Evolutionary conservation across 2,797 vertebrate genomes (phyloP).

Genomic region (Streptopelia turtur): DNA sequence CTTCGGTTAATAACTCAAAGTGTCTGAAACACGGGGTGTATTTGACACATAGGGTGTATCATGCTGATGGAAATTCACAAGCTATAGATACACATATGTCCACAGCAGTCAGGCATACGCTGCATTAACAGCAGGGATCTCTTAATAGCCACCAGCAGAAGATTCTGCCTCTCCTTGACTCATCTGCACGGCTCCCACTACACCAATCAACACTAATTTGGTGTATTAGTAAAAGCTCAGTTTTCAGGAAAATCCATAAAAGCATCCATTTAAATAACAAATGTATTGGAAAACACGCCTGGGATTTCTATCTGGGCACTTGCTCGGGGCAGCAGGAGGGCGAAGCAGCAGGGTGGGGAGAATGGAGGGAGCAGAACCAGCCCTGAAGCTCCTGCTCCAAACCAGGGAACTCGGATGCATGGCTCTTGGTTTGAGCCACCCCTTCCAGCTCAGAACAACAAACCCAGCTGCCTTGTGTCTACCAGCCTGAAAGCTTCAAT

Average conservation of each 20-base stretch:
- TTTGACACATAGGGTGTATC: rapidly evolving
- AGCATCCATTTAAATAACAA: constrained; percentile 12
- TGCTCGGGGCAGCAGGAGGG: background rate
- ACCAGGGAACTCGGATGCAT: rapidly evolving
- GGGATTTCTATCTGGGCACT: background rate
- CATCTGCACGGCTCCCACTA: background rate
- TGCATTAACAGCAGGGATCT: background rate
- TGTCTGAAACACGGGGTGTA: background rate
- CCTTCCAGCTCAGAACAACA: background rate
- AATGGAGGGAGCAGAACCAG: background rate
- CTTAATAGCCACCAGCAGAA: background rate
- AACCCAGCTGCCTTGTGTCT: background rate
- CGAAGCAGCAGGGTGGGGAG: background rate
- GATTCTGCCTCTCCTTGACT: background rate
- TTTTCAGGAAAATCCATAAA: constrained; percentile 56
- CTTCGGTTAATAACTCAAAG: background rate
- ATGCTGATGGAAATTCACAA: background rate
- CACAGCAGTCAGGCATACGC: background rate
- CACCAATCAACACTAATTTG: constrained; percentile 43
- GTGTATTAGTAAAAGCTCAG: constrained; percentile 50
- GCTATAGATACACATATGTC: rapidly evolving
- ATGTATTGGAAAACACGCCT: background rate
- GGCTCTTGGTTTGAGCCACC: background rate
- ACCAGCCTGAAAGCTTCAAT: background rate
- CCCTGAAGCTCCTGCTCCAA: background rate